phyloP scores from a whole-genome alignment of 2,888 invertebrate species.

The Drosophila putrida region DNA sequence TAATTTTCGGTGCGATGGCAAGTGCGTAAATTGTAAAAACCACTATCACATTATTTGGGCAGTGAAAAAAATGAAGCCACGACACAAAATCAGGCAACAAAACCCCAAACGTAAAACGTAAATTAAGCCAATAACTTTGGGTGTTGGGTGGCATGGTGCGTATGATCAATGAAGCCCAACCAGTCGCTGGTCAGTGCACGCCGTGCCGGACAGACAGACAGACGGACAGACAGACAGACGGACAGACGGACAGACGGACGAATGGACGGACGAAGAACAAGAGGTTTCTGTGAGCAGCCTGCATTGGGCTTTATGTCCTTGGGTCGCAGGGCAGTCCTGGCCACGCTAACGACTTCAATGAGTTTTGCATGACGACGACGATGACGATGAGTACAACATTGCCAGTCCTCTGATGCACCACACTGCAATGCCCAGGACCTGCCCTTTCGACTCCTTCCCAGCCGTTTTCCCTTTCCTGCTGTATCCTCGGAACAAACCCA shows the following conservation, averaged over 20 bases:
- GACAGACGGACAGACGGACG: neutral
- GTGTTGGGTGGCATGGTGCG: slow-evolving; percentile 29
- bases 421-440: neutral
- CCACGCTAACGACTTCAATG: slow-evolving; percentile 75
- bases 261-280: slow-evolving; percentile 2
- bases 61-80: slow-evolving; percentile 42
- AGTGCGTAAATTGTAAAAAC: slow-evolving; percentile 79
- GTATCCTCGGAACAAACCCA: neutral
- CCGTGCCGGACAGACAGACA: neutral
- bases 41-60: slow-evolving; percentile 77
- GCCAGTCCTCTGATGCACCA: slow-evolving; percentile 37
- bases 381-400: slow-evolving; percentile 52
- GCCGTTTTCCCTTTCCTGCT: neutral
- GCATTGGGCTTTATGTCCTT: slow-evolving; percentile 69
- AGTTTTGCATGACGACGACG: slow-evolving; percentile 69
- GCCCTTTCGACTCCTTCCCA: neutral
- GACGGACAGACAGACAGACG: neutral
- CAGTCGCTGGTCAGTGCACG: slow-evolving; percentile 37
- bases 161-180: slow-evolving; percentile 66
- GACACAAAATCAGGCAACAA: slow-evolving; percentile 55
- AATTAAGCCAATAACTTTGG: slow-evolving; percentile 75
- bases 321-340: slow-evolving; percentile 26
- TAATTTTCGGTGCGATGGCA: slow-evolving; percentile 71
- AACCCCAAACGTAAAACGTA: slow-evolving; percentile 68
- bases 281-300: slow-evolving; percentile 32